phyloP scores from a whole-genome alignment of 2,888 invertebrate genomes.

The Andrena chrysosceles region DNA sequence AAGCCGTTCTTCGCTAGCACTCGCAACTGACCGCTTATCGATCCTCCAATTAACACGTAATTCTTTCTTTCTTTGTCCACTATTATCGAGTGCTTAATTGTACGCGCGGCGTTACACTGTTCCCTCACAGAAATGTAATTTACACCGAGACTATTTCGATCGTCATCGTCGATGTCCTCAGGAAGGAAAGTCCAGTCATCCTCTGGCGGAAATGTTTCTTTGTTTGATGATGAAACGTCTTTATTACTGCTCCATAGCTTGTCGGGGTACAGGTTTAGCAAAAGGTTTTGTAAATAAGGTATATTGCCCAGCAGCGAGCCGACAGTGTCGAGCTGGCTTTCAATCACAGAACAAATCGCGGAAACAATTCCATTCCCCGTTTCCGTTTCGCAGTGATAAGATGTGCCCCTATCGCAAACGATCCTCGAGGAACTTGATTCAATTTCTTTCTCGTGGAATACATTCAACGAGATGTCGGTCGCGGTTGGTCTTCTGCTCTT shows the following conservation, averaged over 20 bases:
- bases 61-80: constrained; percentile 26
- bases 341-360: constrained; percentile 44
- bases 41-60: constrained; percentile 39
- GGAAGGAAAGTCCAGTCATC: constrained; percentile 22
- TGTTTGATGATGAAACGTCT: not conserved
- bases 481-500: not conserved
- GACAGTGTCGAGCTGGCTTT: constrained; percentile 25
- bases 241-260: not conserved
- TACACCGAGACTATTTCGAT: not conserved
- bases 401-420: constrained; percentile 16
- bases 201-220: not conserved
- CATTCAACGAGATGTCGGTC: constrained; percentile 15
- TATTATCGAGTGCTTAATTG: constrained; percentile 60
- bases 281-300: constrained; percentile 25
- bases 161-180: not conserved
- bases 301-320: constrained; percentile 44
- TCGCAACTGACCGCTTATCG: constrained; percentile 17
- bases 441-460: constrained; percentile 19
- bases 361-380: constrained; percentile 23
- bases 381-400: constrained; percentile 13
- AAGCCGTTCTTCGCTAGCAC: constrained; percentile 25
- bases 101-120: not conserved
- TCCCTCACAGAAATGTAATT: constrained; percentile 5
- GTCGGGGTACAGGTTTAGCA: constrained; percentile 14
- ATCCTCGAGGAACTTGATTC: constrained; percentile 5